phyloP scores from a whole-genome alignment of 1,140 invertebrate genomes.

The Zaprionus ornatus region DNA sequence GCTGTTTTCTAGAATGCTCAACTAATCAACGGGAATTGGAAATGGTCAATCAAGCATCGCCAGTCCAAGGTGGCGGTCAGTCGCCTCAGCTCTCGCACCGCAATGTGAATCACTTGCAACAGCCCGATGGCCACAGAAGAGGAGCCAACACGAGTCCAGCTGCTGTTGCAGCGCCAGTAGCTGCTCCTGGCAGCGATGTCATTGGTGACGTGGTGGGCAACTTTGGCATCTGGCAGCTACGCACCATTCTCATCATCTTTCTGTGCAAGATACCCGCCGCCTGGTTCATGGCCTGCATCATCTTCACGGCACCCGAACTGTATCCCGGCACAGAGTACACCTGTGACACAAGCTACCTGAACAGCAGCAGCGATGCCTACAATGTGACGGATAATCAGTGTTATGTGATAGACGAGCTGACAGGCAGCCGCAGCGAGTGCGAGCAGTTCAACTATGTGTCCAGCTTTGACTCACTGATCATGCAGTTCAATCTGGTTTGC shows the following conservation, averaged over 20 bases:
- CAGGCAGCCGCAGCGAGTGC: constrained; percentile 54
- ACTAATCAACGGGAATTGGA: constrained; percentile 24
- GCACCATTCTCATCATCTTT: constrained; percentile 83
- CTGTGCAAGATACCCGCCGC: constrained; percentile 84
- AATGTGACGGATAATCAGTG: constrained; percentile 63
- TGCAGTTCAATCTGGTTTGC: constrained; percentile 84
- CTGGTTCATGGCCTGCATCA: constrained; percentile 84
- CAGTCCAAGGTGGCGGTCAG: constrained; percentile 29
- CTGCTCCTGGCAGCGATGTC: constrained; percentile 57
- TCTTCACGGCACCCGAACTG: constrained; percentile 78
- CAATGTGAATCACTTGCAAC: constrained; percentile 1
- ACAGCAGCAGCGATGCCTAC: constrained; percentile 36
- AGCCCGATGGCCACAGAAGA: constrained; percentile 24
- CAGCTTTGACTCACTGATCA: constrained; percentile 76
- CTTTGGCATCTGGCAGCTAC: constrained; percentile 83
- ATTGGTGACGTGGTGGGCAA: constrained; percentile 78
- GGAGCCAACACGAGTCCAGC: constrained; percentile 4
- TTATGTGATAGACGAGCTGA: constrained; percentile 54
- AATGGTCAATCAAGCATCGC: constrained; percentile 59
- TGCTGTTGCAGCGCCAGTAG: constrained; percentile 3
- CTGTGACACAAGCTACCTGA: constrained; percentile 60
- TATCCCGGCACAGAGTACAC: constrained; percentile 67
- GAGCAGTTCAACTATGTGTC: constrained; percentile 64
- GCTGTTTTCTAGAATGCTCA: constrained; percentile 40
- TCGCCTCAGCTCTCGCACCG: constrained; percentile 43